Evolutionary conservation across 1,140 invertebrate species (phyloP).

Genomic region (Akabosia matsudoensis): DNA sequence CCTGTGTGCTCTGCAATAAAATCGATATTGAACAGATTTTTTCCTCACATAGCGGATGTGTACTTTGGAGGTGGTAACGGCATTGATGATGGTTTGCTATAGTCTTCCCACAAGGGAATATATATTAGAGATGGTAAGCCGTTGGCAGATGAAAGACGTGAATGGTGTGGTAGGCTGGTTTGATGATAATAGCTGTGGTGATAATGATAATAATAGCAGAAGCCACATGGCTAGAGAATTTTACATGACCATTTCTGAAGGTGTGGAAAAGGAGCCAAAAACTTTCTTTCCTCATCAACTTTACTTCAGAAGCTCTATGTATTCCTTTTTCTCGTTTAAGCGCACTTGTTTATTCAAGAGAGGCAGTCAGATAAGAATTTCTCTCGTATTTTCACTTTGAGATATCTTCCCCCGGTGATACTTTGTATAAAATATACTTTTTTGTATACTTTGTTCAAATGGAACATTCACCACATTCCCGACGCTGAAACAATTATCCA

Average conservation of each 20-base stretch:
- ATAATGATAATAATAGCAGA: not conserved
- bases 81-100: not conserved
- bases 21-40: slow-evolving; percentile 19
- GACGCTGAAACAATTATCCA: too few relatives aligned
- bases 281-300: not conserved
- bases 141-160: not conserved
- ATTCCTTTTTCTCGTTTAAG: not conserved
- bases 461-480: too few relatives aligned
- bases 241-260: not conserved
- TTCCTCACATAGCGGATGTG: not conserved
- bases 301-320: not conserved
- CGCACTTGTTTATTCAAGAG: slow-evolving; percentile 11
- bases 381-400: slow-evolving; percentile 13
- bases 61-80: not conserved
- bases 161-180: not conserved
- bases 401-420: slow-evolving; percentile 9
- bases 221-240: not conserved
- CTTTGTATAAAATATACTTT: slow-evolving; percentile 11
- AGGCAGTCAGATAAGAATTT: not conserved
- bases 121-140: too few relatives aligned
- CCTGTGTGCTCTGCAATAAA: not conserved
- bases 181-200: not conserved
- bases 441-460: too few relatives aligned
- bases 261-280: not conserved
- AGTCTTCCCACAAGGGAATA: too few relatives aligned